Evolutionary conservation across 2,113 vertebrate species (phyloP).

Genomic region (Eolophus roseicapilla): DNA sequence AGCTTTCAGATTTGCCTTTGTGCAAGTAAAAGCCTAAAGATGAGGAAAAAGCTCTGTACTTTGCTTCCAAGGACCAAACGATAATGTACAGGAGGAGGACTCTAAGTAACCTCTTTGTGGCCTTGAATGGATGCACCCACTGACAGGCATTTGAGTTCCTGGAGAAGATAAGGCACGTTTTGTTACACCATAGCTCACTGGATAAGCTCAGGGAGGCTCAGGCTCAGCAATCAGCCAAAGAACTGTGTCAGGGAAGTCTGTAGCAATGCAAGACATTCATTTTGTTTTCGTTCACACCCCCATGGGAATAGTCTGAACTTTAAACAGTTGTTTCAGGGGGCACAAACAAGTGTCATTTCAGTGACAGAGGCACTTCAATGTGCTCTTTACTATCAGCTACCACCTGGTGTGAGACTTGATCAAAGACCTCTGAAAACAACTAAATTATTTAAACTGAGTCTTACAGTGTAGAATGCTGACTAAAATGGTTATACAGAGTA

Average conservation of each 20-base stretch:
- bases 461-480: neutral
- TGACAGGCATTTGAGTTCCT: neutral
- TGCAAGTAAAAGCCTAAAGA: neutral
- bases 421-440: neutral
- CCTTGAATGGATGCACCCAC: neutral
- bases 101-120: neutral
- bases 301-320: neutral
- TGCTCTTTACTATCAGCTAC: neutral
- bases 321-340: neutral
- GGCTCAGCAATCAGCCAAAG: neutral
- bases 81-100: neutral
- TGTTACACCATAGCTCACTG: neutral
- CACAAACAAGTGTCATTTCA: neutral
- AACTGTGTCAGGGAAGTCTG: neutral
- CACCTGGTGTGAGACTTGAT: neutral
- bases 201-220: neutral
- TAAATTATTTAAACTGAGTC: neutral
- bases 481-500: neutral
- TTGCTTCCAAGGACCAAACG: neutral
- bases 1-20: neutral
- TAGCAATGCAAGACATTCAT: neutral
- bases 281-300: neutral
- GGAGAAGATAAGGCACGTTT: neutral
- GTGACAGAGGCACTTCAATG: fast-evolving
- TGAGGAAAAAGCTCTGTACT: neutral